A percentile compares a stretch with the other conserved stretches of the same genome.
Evolutionary conservation across 2,113 vertebrate species (phyloP).

Genomic region (Centropus unirufus): DNA sequence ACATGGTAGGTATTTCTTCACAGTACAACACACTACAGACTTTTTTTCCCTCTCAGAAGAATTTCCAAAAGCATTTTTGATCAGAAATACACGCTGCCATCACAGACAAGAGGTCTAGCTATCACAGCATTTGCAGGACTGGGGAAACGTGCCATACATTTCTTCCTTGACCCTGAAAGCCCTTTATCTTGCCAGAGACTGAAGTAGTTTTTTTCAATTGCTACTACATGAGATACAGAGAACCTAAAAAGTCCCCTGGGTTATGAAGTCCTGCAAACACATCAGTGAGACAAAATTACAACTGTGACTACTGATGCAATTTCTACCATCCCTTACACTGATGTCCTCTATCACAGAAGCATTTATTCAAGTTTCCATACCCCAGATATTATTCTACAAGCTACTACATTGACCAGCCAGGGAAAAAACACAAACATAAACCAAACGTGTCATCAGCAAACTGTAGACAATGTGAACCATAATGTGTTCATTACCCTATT

Average conservation of each 20-base stretch:
- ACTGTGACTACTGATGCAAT: not conserved
- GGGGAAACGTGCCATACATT: not conserved
- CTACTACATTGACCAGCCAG: not conserved
- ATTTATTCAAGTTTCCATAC: not conserved
- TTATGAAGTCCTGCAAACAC: not conserved
- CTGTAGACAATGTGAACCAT: not conserved
- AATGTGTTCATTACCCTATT: not conserved
- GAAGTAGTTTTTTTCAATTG: not conserved
- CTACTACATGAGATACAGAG: not conserved
- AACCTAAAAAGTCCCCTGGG: not conserved
- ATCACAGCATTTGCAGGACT: not conserved
- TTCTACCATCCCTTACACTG: not conserved
- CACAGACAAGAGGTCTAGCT: not conserved
- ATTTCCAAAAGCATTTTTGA: not conserved
- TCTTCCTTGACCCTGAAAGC: not conserved
- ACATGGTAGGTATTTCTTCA: not conserved
- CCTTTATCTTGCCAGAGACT: not conserved
- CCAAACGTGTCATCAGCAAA: not conserved
- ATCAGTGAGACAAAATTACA: not conserved
- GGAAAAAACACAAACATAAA: not conserved
- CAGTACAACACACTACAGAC: not conserved
- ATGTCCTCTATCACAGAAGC: not conserved
- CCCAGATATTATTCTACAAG: not conserved
- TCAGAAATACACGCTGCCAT: not conserved
- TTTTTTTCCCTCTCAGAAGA: fast-evolving